Conservation (phyloP, 2,113 vertebrate genomes). For the Myxocyprinus asiaticus region DNA sequence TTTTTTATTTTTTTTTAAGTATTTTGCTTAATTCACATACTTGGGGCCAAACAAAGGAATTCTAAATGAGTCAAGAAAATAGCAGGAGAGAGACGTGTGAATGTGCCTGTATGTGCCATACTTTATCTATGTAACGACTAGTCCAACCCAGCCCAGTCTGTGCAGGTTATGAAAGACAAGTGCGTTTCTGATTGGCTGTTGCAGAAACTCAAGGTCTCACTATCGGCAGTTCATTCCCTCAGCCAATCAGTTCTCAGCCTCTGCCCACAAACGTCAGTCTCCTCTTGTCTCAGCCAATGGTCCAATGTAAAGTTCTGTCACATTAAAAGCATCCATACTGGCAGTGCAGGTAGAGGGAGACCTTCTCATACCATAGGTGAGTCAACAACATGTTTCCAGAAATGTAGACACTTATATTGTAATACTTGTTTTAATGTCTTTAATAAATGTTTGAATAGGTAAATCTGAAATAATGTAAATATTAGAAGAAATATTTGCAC, state of each 20-base stretch:
- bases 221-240: constrained; percentile 75
- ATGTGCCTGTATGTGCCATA: neutral
- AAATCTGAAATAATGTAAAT: too few relatives aligned
- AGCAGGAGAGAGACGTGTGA: too few relatives aligned
- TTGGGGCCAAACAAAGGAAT: too few relatives aligned
- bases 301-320: constrained; percentile 17
- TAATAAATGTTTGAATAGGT: neutral
- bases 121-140: neutral
- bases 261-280: constrained; percentile 57
- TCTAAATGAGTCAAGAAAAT: too few relatives aligned
- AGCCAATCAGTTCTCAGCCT: constrained; percentile 65
- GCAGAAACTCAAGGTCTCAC: constrained; percentile 68
- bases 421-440: neutral
- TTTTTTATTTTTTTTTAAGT: too few relatives aligned
- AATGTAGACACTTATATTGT: neutral
- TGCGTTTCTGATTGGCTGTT: constrained; percentile 65
- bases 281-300: constrained; percentile 67
- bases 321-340: constrained; percentile 51
- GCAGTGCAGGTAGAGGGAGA: constrained; percentile 63
- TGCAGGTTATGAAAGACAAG: constrained; percentile 51
- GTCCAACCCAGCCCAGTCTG: neutral
- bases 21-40: too few relatives aligned
- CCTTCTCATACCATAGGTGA: constrained; percentile 34
- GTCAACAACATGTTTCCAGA: neutral
- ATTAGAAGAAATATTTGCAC: neutral